Percentiles rank a stretch among this genome's conserved stretches.
Evolutionary conservation across 2,888 invertebrate species (phyloP).

Genomic region (Conus canariensis): DNA sequence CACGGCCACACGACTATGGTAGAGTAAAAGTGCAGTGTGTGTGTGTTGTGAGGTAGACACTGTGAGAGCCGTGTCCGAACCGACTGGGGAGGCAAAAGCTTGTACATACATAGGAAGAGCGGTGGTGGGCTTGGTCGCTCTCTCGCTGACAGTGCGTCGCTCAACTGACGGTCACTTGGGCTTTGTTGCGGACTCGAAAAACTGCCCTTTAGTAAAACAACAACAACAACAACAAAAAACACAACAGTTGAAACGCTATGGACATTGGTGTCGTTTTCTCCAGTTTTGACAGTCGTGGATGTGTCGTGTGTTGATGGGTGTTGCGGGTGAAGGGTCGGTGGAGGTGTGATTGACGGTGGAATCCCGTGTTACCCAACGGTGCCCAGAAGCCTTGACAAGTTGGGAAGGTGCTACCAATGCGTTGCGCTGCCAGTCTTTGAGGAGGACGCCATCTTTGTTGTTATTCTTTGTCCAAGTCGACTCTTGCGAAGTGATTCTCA

Average conservation of each 20-base stretch:
- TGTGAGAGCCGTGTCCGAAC: not conserved
- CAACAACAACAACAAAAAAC: not conserved
- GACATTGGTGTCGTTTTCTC: not conserved
- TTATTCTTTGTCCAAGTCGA: constrained; percentile 66
- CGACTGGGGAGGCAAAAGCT: not conserved
- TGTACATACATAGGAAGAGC: not conserved
- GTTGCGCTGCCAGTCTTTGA: constrained; percentile 10
- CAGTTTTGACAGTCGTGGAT: not conserved
- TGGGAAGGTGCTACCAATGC: constrained; percentile 8
- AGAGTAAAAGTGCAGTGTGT: constrained; percentile 3
- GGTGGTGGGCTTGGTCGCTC: not conserved
- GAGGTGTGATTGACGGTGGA: not conserved
- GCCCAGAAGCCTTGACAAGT: constrained; percentile 23
- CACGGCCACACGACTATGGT: not conserved
- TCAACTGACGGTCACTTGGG: not conserved
- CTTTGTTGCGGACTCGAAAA: not conserved
- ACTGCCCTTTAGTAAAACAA: not conserved
- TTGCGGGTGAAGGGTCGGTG: not conserved
- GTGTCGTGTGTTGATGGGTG: not conserved
- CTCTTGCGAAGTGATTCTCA: constrained; percentile 51
- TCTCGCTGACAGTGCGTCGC: not conserved
- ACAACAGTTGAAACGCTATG: not conserved
- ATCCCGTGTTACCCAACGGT: not conserved
- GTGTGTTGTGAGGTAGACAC: constrained; percentile 6
- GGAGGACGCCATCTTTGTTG: constrained; percentile 67